Conservation (phyloP, 2,797 vertebrate genomes). For the Mormyrops attenuatus region DNA sequence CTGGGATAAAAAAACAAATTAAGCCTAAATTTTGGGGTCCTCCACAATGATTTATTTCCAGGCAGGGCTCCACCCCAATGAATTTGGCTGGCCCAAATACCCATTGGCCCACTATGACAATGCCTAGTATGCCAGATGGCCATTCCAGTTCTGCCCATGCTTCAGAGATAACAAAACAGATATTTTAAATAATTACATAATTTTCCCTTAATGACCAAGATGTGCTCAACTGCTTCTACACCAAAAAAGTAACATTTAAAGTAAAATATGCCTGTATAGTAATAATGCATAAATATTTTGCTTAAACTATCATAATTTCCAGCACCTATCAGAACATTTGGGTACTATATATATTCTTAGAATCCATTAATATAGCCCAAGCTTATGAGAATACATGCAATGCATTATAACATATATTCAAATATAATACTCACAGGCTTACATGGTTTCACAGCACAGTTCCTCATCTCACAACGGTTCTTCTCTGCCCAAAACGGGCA, state of each 20-base stretch:
- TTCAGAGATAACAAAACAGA: too few relatives aligned
- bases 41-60: not conserved
- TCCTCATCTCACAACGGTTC: conserved; percentile 73
- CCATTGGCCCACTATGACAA: not conserved
- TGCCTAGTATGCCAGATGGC: too few relatives aligned
- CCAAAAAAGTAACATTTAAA: not conserved
- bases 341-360: not conserved
- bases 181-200: not conserved
- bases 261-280: not conserved
- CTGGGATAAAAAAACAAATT: not conserved
- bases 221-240: not conserved
- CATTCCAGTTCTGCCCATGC: too few relatives aligned
- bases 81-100: not conserved
- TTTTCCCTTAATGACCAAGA: not conserved
- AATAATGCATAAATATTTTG: not conserved
- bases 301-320: not conserved
- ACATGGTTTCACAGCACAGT: conserved; percentile 84
- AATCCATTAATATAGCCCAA: not conserved
- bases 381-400: not conserved
- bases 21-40: not conserved
- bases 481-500: conserved; percentile 83
- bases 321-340: not conserved
- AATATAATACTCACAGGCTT: conserved; percentile 66
- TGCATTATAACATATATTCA: not conserved
- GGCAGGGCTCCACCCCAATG: not conserved